Conservation (phyloP, 2,113 vertebrate species). For the Siniperca chuatsi region DNA sequence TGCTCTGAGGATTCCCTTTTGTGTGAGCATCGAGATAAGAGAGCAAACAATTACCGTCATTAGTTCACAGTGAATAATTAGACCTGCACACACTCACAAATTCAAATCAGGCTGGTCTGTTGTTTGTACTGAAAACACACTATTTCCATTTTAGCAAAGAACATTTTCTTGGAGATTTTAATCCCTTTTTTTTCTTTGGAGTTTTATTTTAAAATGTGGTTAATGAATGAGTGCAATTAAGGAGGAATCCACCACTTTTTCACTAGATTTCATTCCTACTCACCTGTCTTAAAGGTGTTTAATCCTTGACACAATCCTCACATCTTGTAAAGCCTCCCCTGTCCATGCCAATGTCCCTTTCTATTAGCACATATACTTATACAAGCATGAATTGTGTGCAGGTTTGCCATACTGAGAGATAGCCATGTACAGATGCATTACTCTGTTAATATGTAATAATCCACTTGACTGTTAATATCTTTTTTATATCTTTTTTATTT, state of each 20-base stretch:
- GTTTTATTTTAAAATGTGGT: constrained; percentile 7
- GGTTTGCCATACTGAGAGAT: constrained; percentile 26
- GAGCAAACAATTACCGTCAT: constrained; percentile 41
- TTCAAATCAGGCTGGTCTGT: constrained; percentile 16
- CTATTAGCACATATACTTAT: constrained; percentile 2
- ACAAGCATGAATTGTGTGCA: constrained; percentile 28
- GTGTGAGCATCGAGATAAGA: constrained; percentile 51
- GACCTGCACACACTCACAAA: constrained; percentile 22
- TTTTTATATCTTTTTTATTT: constrained; percentile 45
- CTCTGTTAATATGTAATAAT: constrained; percentile 52
- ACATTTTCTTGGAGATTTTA: neutral
- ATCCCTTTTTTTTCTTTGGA: neutral
- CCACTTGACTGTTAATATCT: constrained; percentile 53
- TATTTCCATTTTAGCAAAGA: neutral
- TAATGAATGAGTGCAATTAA: neutral
- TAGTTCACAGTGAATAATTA: constrained; percentile 36
- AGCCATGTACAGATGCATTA: constrained; percentile 46
- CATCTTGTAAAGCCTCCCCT: constrained; percentile 6
- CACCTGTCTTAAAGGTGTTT: neutral
- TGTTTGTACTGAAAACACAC: constrained; percentile 1
- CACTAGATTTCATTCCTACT: neutral
- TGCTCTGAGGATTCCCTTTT: constrained; percentile 64
- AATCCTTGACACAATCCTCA: neutral
- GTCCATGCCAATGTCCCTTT: neutral
- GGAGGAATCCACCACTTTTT: neutral